Evolutionary conservation across 2,888 invertebrate genomes (phyloP), one percentile per base, ranked within the genome.

Genomic region (Drosophila atripex): DNA sequence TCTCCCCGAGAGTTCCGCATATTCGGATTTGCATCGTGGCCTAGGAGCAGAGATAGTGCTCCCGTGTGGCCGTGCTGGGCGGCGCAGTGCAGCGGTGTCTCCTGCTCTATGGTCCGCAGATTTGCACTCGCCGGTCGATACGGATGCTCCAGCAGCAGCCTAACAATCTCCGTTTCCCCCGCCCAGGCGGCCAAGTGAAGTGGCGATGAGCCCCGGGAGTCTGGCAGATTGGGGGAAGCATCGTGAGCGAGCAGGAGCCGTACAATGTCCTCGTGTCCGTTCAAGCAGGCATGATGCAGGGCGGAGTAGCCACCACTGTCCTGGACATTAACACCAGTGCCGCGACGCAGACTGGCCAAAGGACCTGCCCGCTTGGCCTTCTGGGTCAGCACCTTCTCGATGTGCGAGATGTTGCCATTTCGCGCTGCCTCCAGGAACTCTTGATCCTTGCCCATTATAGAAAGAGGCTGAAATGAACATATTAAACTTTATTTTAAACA

Each of bases 371-470:
- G 95, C 94, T 96, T 97, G 89, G 95, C 95, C 93, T 96, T 95
- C 92, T 96, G 96, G 86, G 94, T 95, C 88, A 98, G 93, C 90
- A 98, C 96, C 93, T 97, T 98, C 92, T 98, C 97, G 79, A 98
- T 97, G 88, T 95, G 94, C 83, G 94, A 93, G 89, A 95, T 94
- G 92, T 98, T 97, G 91, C 98, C 98, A 93, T 95, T 97, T 89
- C 98, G 95, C 83, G 98, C 97, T 87, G 98, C 98, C 91, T 98
- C 98, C 92, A 98, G 93, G 92, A 98, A 94, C 93, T 98, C 98
- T 93, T 98, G 97, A 93, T 98, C 98, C 93, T 97, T 97, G 91
- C 98, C 98, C 98, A 98, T 98, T 39, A 23, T 45, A 7, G 4
- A n/a, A 16, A 47, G n/a, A 39, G 21, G 38, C 56, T 60, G 18